Evolutionary conservation across 2,113 vertebrate species (phyloP).

Genomic region (Acrocephalus arundinaceus): DNA sequence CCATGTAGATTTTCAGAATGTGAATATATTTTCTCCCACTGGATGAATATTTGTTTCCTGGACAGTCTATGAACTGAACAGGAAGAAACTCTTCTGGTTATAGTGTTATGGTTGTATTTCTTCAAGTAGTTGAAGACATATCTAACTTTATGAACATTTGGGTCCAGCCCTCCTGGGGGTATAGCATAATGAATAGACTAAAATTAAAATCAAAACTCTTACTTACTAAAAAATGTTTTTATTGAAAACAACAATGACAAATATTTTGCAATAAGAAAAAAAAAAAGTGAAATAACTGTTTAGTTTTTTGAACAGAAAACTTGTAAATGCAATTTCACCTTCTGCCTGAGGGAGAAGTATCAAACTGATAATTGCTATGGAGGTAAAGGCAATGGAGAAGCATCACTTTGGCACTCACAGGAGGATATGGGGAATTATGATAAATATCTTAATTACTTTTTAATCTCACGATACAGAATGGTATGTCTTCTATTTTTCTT

Average conservation of each 20-base stretch:
- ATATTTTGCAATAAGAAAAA: not conserved
- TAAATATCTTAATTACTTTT: not conserved
- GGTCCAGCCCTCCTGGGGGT: not conserved
- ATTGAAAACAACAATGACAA: not conserved
- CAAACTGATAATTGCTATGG: not conserved
- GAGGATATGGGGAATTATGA: not conserved
- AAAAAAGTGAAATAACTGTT: not conserved
- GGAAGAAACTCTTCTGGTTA: not conserved
- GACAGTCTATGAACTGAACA: not conserved
- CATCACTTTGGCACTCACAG: not conserved
- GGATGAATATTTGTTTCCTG: not conserved
- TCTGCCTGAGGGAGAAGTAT: accelerated
- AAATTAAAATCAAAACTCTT: not conserved
- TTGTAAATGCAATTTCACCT: not conserved
- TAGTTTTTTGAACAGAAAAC: not conserved
- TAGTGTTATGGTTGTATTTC: not conserved
- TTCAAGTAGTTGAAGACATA: not conserved
- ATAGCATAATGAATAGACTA: not conserved
- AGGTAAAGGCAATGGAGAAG: not conserved
- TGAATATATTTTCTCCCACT: not conserved
- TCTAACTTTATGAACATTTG: not conserved
- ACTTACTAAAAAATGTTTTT: not conserved
- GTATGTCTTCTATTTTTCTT: not conserved
- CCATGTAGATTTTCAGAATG: not conserved
- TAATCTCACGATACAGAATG: not conserved